Percentiles rank a stretch among this genome's conserved stretches.
These are phyloP conservation scores for Sipha flava DNA, from an alignment of 1,140 invertebrate species.

Conservation along the genomic window DNA sequence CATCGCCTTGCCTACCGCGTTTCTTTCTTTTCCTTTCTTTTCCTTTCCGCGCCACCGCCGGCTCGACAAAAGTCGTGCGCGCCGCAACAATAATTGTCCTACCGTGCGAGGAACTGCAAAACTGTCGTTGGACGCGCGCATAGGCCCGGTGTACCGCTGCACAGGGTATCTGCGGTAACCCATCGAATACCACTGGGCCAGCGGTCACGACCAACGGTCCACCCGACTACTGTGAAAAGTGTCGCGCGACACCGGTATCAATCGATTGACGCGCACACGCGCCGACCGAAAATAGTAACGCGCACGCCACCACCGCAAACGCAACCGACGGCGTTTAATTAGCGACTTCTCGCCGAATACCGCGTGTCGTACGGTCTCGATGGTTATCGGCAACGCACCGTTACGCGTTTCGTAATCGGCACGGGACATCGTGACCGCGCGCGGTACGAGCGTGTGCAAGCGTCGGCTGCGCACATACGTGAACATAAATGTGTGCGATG, in stretches of 20 bases:
- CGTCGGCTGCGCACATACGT: not conserved
- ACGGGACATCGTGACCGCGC: not conserved
- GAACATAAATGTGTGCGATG: no score
- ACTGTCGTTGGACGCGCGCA: no score
- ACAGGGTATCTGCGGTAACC: not conserved
- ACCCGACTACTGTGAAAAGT: not conserved
- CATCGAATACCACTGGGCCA: not conserved
- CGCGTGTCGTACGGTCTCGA: not conserved
- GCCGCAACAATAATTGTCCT: not conserved
- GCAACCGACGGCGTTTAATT: not conserved
- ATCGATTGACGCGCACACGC: not conserved
- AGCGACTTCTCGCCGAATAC: conserved; percentile 3
- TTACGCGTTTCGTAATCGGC: not conserved
- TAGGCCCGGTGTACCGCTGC: no score
- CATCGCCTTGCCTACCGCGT: not conserved
- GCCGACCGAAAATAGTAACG: not conserved
- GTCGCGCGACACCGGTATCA: not conserved
- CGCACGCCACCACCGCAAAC: not conserved
- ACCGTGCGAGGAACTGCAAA: no score
- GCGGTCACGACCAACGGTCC: conserved; percentile 6
- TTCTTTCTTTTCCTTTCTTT: not conserved
- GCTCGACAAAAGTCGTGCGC: not conserved
- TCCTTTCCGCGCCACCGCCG: not conserved
- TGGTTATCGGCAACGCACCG: not conserved
- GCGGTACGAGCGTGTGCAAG: not conserved